These are phyloP conservation scores for Eleutherodactylus coqui DNA, from an alignment of 2,797 vertebrate species.

Conservation along the genomic window DNA sequence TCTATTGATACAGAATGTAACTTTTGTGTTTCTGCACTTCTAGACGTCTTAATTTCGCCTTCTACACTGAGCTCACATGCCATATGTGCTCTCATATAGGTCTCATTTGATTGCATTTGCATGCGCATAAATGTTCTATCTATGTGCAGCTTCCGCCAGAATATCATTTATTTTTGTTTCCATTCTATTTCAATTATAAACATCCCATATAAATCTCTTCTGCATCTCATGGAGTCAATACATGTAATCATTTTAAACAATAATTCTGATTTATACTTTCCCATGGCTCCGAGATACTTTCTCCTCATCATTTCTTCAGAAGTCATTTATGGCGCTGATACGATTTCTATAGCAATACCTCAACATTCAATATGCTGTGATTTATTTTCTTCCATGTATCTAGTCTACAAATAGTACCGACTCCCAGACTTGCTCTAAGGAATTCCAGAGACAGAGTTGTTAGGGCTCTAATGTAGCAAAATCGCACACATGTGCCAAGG, in stretches of 20 bases:
- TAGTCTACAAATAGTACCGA: neutral
- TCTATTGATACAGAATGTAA: neutral
- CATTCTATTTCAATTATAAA: neutral
- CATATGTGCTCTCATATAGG: neutral
- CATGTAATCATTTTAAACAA: neutral
- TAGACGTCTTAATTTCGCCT: neutral
- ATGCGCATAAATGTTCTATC: neutral
- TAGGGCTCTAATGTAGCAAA: constrained; percentile 39
- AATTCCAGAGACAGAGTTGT: constrained; percentile 35
- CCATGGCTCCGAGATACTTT: constrained; percentile 3
- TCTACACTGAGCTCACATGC: neutral
- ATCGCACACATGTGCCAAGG: constrained; percentile 46
- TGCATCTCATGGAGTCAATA: neutral
- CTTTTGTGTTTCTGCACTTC: too few species aligned
- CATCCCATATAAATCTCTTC: neutral
- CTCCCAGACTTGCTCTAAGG: constrained; percentile 9
- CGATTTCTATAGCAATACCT: constrained; percentile 14
- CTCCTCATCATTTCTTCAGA: constrained; percentile 10
- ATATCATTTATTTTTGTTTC: neutral
- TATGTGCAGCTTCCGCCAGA: neutral
- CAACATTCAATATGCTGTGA: constrained; percentile 8
- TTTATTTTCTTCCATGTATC: constrained; percentile 21
- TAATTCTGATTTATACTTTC: constrained; percentile 15
- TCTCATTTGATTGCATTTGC: neutral
- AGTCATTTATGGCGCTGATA: constrained; percentile 4